Percentiles rank a stretch among this genome's conserved stretches.
Evolutionary conservation across 2,113 vertebrate genomes (phyloP).

Genomic region (Pongo pygmaeus): DNA sequence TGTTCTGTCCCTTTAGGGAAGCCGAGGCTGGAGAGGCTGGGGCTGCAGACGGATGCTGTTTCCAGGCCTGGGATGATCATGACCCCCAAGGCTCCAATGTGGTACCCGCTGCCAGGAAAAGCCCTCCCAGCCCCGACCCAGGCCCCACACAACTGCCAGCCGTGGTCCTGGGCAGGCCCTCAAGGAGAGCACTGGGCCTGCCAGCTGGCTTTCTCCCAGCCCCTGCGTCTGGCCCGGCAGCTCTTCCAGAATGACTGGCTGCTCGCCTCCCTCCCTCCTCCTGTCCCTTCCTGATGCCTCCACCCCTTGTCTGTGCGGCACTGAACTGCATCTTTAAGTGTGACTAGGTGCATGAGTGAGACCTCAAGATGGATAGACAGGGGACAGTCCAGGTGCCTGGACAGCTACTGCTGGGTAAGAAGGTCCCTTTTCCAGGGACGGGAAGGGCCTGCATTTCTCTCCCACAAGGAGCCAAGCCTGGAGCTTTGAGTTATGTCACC

Average conservation of each 20-base stretch:
- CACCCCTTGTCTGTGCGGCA: neutral
- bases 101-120: neutral
- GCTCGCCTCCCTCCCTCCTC: too few relatives aligned
- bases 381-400: neutral
- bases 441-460: neutral
- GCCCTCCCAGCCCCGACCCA: neutral
- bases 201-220: neutral
- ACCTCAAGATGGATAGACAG: neutral
- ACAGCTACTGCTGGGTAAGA: neutral
- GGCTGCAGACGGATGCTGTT: neutral
- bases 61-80: neutral
- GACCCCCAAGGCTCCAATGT: too few relatives aligned
- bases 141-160: neutral
- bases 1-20: neutral
- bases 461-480: neutral
- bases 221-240: accelerated
- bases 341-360: neutral
- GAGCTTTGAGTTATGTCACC: neutral
- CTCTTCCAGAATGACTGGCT: neutral
- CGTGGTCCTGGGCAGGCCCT: neutral
- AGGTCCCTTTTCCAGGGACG: neutral
- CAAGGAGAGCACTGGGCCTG: neutral
- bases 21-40: neutral
- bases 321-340: neutral
- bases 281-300: too few relatives aligned